Percentiles rank a stretch among this genome's conserved stretches.
Conservation (phyloP, 2,797 vertebrate species). For the Margarornis squamiger region DNA sequence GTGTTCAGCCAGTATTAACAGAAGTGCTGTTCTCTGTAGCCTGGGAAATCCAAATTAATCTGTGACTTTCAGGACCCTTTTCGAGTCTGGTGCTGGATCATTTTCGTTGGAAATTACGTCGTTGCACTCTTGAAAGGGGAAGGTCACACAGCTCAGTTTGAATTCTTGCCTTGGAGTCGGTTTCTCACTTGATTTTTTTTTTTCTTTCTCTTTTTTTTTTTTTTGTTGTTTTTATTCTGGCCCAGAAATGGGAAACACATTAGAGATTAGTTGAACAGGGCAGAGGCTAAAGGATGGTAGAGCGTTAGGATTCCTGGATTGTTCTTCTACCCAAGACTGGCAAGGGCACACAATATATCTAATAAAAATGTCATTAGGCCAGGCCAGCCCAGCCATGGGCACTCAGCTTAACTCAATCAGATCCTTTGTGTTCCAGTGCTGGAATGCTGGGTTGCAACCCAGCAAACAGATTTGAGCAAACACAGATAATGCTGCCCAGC, state of each 20-base stretch:
- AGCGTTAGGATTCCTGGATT: not conserved
- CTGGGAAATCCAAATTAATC: conserved; percentile 40
- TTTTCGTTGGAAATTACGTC: conserved; percentile 9
- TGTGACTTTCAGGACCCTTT: conserved; percentile 17
- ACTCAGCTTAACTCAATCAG: not conserved
- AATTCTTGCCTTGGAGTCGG: conserved; percentile 5
- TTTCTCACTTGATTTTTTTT: not conserved
- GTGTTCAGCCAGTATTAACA: conserved; percentile 50
- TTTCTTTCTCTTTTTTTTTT: not conserved
- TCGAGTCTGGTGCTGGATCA: not conserved
- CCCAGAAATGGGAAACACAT: not conserved
- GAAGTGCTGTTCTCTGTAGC: conserved; percentile 2
- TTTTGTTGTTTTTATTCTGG: not conserved
- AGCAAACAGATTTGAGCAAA: conserved; percentile 1
- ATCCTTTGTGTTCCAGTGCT: not conserved
- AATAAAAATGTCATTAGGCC: not conserved
- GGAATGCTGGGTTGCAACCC: conserved; percentile 22
- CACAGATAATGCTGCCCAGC: not conserved
- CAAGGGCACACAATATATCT: not conserved
- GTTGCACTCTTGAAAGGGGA: not conserved
- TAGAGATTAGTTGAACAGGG: not conserved
- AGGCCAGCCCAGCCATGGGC: not conserved
- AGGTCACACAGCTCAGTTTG: not conserved
- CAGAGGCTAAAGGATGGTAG: not conserved
- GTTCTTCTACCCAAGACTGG: not conserved